phyloP scores from a whole-genome alignment of 2,113 vertebrate species.

The Melanostigma gelatinosum region DNA sequence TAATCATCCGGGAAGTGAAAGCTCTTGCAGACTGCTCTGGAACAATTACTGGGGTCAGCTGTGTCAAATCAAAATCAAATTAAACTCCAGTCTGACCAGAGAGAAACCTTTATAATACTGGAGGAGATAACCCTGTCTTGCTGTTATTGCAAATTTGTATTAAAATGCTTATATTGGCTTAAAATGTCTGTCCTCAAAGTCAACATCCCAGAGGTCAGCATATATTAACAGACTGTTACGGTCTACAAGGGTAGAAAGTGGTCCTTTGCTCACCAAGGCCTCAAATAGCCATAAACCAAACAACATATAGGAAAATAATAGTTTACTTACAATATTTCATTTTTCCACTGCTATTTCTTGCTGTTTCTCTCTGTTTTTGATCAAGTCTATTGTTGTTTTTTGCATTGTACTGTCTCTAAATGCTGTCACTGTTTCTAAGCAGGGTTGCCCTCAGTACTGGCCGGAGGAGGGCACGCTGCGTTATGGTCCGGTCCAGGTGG shows the following conservation, averaged over 20 bases:
- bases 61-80: not conserved
- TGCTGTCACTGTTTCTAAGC: constrained; percentile 18
- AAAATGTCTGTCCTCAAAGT: not conserved
- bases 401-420: not conserved
- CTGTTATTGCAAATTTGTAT: not conserved
- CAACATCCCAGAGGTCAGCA: not conserved
- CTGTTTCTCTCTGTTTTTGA: not conserved
- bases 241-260: not conserved
- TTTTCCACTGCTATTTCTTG: not conserved
- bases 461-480: constrained; percentile 95
- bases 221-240: not conserved
- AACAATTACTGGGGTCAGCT: not conserved
- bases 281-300: not conserved
- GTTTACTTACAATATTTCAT: not conserved
- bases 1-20: not conserved
- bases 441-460: constrained; percentile 99
- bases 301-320: not conserved
- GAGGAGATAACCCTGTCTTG: not conserved
- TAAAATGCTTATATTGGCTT: constrained; percentile 3
- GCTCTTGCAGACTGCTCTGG: not conserved
- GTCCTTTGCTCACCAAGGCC: not conserved
- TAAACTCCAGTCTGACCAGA: not conserved
- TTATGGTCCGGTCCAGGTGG: constrained; percentile 97
- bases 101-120: not conserved
- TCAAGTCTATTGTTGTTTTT: not conserved